phyloP scores from a whole-genome alignment of 2,797 vertebrate species.

The Anabacerthia variegaticeps region DNA sequence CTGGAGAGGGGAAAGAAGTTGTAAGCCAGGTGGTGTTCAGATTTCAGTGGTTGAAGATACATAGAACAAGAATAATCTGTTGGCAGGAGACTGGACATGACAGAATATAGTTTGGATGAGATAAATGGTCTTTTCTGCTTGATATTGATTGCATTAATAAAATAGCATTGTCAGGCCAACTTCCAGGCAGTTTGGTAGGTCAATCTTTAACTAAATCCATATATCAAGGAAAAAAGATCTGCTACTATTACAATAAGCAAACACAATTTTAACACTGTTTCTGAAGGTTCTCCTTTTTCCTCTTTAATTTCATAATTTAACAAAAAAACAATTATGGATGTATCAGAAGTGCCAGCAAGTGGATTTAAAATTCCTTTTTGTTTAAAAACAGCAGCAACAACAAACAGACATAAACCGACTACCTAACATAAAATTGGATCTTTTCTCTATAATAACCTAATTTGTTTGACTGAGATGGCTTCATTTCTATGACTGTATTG shows the following conservation, averaged over 20 bases:
- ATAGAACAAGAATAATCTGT: not conserved
- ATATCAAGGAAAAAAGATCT: conserved; percentile 42
- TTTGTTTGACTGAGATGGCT: conserved; percentile 80
- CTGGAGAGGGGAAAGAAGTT: conserved; percentile 31
- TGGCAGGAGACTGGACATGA: conserved; percentile 29
- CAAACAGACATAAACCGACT: conserved; percentile 61
- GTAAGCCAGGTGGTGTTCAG: conserved; percentile 58
- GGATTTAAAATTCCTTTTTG: conserved; percentile 61
- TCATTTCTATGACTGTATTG: conserved; percentile 83
- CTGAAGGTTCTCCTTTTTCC: conserved; percentile 72
- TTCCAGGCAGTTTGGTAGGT: conserved; percentile 61
- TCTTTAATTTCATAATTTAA: conserved; percentile 65
- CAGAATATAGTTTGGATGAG: conserved; percentile 25
- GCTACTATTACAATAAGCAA: conserved; percentile 55
- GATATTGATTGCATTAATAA: conserved; percentile 53
- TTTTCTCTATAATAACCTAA: conserved; percentile 76
- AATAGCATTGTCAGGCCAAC: conserved; percentile 39
- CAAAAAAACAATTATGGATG: conserved; percentile 54
- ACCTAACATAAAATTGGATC: conserved; percentile 77
- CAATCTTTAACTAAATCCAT: conserved; percentile 56
- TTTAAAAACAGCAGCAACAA: conserved; percentile 64
- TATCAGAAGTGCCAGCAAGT: conserved; percentile 75
- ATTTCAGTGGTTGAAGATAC: conserved; percentile 49
- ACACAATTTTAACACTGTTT: conserved; percentile 56
- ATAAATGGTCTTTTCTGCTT: conserved; percentile 63